Conservation (phyloP, 2,888 invertebrate species). For the Lithodes maja region DNA sequence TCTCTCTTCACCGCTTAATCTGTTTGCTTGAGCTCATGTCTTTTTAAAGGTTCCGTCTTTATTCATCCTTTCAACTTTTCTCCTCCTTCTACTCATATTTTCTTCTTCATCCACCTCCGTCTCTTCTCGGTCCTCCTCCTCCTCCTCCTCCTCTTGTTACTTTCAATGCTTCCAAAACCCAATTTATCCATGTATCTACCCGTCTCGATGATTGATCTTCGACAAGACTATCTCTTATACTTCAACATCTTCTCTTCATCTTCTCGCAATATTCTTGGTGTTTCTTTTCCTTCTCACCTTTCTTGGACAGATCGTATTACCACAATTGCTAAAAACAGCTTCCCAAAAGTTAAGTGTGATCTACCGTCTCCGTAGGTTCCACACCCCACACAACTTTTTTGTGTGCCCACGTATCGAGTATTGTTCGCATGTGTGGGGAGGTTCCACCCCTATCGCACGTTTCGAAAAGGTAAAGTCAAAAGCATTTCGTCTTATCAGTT, state of each 20-base stretch:
- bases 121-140: not conserved
- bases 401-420: too few species aligned
- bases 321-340: not conserved
- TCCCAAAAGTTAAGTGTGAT: too few species aligned
- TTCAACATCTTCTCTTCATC: not conserved
- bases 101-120: not conserved
- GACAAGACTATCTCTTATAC: not conserved
- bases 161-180: not conserved
- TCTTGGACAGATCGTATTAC: not conserved
- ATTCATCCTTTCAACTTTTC: not conserved
- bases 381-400: too few species aligned
- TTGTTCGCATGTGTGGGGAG: too few species aligned
- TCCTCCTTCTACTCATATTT: not conserved
- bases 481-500: too few species aligned
- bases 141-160: not conserved
- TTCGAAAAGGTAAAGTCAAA: too few species aligned
- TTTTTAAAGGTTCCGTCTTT: not conserved
- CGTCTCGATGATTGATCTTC: not conserved
- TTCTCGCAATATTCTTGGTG: not conserved
- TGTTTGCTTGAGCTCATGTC: too few species aligned
- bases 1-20: too few species aligned
- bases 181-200: not conserved
- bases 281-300: not conserved
- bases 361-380: too few species aligned
- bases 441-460: too few species aligned